Evolutionary conservation across 2,888 invertebrate species (phyloP).

Genomic region (Thelaira solivaga): DNA sequence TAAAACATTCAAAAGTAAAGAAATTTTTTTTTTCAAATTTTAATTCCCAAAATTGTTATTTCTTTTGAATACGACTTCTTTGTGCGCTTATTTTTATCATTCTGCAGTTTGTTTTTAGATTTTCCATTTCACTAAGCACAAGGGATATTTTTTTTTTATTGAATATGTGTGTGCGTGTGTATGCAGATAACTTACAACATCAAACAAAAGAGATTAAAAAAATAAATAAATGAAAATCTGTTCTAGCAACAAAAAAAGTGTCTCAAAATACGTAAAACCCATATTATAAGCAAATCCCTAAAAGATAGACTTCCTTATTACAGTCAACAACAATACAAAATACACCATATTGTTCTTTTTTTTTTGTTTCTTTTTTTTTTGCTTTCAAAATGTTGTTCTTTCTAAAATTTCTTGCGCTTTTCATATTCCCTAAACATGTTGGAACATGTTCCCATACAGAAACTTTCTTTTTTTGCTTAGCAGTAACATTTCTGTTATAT

Average conservation of each 20-base stretch:
- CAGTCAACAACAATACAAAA: slow-evolving; percentile 34
- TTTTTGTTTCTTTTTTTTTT: not conserved
- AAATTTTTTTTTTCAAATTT: not conserved
- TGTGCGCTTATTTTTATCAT: slow-evolving; percentile 16
- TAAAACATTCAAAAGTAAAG: not conserved
- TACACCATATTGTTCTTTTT: slow-evolving; percentile 50
- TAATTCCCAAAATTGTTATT: not conserved
- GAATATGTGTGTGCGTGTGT: slow-evolving; percentile 1
- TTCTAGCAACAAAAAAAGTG: slow-evolving; percentile 26
- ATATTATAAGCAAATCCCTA: slow-evolving; percentile 18
- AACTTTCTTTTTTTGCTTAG: slow-evolving; percentile 5
- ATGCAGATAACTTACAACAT: slow-evolving; percentile 47
- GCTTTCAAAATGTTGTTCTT: not conserved
- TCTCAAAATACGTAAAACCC: slow-evolving; percentile 19
- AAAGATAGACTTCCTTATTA: slow-evolving; percentile 45
- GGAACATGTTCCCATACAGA: slow-evolving; percentile 18
- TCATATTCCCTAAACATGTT: slow-evolving; percentile 6
- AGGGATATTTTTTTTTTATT: not conserved
- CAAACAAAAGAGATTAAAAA: slow-evolving; percentile 29
- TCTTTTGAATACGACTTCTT: not conserved
- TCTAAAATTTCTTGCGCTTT: not conserved
- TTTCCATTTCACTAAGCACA: slow-evolving; percentile 42
- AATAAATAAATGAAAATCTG: slow-evolving; percentile 31
- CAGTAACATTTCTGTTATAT: slow-evolving; percentile 24
- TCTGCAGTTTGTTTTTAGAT: slow-evolving; percentile 29